Evolutionary conservation across 2,113 vertebrate species (phyloP).

Genomic region (Vulpes ferrilata): DNA sequence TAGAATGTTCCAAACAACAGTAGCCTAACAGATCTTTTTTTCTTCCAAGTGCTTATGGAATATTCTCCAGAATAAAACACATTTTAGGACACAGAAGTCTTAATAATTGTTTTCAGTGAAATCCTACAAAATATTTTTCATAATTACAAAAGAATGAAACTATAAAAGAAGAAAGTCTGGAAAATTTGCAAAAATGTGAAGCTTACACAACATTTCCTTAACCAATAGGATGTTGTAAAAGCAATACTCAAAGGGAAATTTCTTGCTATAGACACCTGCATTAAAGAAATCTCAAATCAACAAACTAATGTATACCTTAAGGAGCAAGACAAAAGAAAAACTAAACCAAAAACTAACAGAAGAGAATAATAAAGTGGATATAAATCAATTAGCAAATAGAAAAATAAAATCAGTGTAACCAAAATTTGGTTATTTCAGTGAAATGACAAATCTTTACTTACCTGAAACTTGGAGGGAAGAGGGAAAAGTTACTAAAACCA

Average conservation of each 20-base stretch:
- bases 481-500: neutral
- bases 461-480: neutral
- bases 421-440: neutral
- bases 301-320: neutral
- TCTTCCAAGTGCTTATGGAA: neutral
- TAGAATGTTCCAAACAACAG: neutral
- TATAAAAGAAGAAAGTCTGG: neutral
- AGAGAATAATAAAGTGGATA: neutral
- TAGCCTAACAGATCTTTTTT: neutral
- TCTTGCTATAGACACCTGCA: neutral
- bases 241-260: neutral
- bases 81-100: neutral
- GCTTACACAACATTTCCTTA: neutral
- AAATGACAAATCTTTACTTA: neutral
- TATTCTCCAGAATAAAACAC: neutral
- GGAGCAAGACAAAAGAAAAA: neutral
- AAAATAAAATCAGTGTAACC: neutral
- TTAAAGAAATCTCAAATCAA: neutral
- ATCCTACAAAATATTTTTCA: neutral
- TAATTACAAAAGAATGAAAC: neutral
- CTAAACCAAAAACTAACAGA: neutral
- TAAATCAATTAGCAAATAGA: neutral
- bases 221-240: neutral
- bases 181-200: neutral
- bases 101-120: neutral